Percentiles rank a stretch among this genome's conserved stretches.
These are phyloP conservation scores for Leptosomus discolor DNA, from an alignment of 2,113 vertebrate species.

Conservation along the genomic window DNA sequence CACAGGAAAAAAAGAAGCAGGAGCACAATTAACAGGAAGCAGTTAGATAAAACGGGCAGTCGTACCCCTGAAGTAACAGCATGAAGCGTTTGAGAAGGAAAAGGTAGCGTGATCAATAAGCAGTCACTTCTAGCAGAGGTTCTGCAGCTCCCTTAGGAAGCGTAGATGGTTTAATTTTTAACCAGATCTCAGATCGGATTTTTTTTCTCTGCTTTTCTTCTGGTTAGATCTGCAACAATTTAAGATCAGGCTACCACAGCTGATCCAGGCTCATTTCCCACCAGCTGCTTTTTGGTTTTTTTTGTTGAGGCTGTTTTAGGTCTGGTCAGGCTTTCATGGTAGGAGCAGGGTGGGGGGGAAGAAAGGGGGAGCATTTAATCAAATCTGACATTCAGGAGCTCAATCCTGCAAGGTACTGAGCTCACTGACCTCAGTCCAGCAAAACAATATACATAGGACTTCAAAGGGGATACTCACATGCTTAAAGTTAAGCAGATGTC, in stretches of 20 bases:
- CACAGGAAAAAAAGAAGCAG: not conserved
- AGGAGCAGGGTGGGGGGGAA: not conserved
- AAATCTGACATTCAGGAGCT: slow-evolving; percentile 61
- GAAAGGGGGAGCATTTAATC: slow-evolving; percentile 48
- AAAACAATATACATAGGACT: slow-evolving; percentile 59
- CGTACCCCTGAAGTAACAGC: not conserved
- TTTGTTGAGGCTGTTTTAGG: not conserved
- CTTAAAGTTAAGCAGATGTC: slow-evolving; percentile 66
- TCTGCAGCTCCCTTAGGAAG: not conserved
- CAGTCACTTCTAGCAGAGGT: not conserved
- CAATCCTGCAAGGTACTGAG: slow-evolving; percentile 64
- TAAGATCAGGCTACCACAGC: slow-evolving; percentile 5
- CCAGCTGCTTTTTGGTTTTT: not conserved
- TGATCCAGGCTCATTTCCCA: not conserved
- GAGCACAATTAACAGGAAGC: not conserved
- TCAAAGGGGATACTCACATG: slow-evolving; percentile 63
- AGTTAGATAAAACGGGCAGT: not conserved
- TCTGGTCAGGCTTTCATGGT: slow-evolving; percentile 22
- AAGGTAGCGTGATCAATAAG: not conserved
- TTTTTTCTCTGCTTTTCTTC: not conserved
- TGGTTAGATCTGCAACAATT: slow-evolving; percentile 5
- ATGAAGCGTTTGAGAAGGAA: not conserved
- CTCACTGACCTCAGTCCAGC: slow-evolving; percentile 50
- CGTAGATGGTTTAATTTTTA: not conserved
- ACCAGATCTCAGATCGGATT: not conserved